These are phyloP conservation scores for Saguinus midas DNA, from an alignment of 2,113 vertebrate species.

Conservation along the genomic window DNA sequence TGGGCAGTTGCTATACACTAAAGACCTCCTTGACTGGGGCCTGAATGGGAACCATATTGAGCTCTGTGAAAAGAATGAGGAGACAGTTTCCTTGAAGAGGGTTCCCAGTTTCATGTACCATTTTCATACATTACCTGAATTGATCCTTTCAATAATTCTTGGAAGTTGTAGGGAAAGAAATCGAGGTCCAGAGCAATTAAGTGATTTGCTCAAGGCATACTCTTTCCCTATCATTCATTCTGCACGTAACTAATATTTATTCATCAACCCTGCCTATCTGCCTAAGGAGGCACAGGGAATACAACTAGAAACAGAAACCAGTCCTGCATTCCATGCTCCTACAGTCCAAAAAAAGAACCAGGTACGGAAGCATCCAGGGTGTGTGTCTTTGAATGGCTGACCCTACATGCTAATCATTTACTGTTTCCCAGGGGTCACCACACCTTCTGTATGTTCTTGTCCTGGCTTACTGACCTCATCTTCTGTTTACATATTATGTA, in stretches of 20 bases:
- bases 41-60: not conserved
- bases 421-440: not conserved
- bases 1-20: not conserved
- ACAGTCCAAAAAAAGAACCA: not conserved
- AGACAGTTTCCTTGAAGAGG: not conserved
- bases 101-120: not conserved
- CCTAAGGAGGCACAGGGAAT: not conserved
- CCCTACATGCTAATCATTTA: not conserved
- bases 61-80: not conserved
- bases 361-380: not conserved
- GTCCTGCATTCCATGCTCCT: not conserved
- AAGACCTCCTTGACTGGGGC: not conserved
- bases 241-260: slow-evolving; percentile 45
- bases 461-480: not conserved
- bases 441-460: not conserved
- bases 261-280: not conserved
- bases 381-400: not conserved
- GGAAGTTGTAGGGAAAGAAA: not conserved
- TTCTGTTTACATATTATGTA: not conserved
- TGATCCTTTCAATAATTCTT: not conserved
- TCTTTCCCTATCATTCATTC: not conserved
- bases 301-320: not conserved
- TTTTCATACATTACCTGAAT: not conserved
- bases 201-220: not conserved
- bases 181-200: not conserved